Base-by-base conservation (phyloP, 2,797 vertebrate species). In the Cryptoblepharus egeriae region DNA sequence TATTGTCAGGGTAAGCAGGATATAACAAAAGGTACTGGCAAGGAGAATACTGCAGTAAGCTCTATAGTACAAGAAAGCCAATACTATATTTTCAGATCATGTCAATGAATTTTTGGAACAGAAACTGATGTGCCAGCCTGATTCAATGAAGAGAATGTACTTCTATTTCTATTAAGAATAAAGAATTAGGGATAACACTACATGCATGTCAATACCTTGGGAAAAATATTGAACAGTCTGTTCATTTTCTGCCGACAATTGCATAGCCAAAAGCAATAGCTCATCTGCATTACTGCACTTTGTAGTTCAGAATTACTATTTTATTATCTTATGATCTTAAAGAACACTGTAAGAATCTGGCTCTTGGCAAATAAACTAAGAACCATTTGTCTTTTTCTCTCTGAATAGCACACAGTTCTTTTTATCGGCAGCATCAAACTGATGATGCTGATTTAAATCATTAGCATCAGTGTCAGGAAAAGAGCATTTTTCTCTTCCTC, bases 1-100 rank as follows among this genome's bases (percentile, higher is more conserved):
- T n/a, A n/a, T n/a, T n/a, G n/a, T n/a, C n/a, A n/a, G n/a, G n/a
- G 85, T 91, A 93, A 92, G 91, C 91, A 92, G 86, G 93, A 88
- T 80, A 72, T 39, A 88, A 83, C 0, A 1, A 88, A 90, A 93
- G 82, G 74, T 82, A 85, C 80, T 83, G 86, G 68, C 77, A 87
- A 81, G 89, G 79, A 76, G 86, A 75, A 77, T 90, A 87, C 87
- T 88, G 90, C 85, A 64, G 85, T 87, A 90, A 92, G 89, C 85
- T 89, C 85, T 81, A 20, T 60, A 82, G 69, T 87, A 84, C 77
- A 82, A 81, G 79, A 85, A 83, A 92, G 75, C 68, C 72, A 89
- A 84, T 84, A 88, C 88, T 92, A 83, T 88, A 57, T 82, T 91
- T 91, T 90, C 80, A 67, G 81, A 88, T 91, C 80, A 80, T 71